Percentiles rank a stretch among this genome's conserved stretches.
Evolutionary conservation across 64 coral and sea anemone species (phyloP).

Genomic region (Trachythela sp.): DNA sequence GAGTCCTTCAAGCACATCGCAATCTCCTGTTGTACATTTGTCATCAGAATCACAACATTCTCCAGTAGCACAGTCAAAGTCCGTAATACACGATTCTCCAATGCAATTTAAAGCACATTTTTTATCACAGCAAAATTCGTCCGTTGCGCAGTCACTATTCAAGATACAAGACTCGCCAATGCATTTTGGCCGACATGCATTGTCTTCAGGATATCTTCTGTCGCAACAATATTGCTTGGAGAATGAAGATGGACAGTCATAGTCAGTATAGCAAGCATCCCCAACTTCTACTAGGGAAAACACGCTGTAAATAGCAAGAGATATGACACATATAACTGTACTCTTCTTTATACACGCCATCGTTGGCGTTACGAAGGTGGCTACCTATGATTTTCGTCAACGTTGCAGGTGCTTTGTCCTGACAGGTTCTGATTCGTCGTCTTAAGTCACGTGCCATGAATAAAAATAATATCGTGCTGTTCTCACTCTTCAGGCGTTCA

Average conservation of each 20-base stretch:
- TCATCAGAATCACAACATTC: not conserved
- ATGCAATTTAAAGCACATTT: not conserved
- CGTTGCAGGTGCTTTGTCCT: too few relatives aligned
- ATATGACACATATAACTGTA: too few relatives aligned
- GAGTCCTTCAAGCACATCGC: not conserved
- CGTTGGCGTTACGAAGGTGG: too few relatives aligned
- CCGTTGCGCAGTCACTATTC: not conserved
- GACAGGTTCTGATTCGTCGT: too few relatives aligned
- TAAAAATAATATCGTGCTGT: too few relatives aligned
- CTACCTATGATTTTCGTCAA: too few relatives aligned
- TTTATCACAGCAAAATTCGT: not conserved
- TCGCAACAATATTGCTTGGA: not conserved
- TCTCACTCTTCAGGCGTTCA: too few relatives aligned
- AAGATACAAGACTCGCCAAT: not conserved
- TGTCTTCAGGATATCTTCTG: not conserved
- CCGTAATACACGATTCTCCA: not conserved
- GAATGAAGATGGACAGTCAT: not conserved
- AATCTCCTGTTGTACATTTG: not conserved
- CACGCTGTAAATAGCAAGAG: not conserved
- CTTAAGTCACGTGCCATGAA: too few relatives aligned
- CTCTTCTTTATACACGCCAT: too few relatives aligned
- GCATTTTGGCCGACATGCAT: not conserved
- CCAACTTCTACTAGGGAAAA: not conserved
- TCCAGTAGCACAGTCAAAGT: not conserved
- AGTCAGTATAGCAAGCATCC: not conserved